These are phyloP conservation scores for Lordiphosa fenestrarum DNA, from an alignment of 2,888 invertebrate genomes.

Conservation along the genomic window DNA sequence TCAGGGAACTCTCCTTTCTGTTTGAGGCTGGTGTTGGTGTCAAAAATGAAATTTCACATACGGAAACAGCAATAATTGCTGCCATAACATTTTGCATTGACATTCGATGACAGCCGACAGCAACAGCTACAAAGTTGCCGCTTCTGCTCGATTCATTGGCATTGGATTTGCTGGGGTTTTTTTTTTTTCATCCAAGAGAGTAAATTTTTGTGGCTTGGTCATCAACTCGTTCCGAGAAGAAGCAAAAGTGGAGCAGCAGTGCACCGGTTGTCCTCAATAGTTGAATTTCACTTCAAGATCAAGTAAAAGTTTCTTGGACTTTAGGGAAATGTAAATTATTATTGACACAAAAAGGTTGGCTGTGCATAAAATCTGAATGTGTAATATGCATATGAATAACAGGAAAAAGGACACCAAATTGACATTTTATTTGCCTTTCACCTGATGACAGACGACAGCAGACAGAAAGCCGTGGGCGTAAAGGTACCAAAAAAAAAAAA, in stretches of 20 bases:
- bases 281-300: conserved; percentile 34
- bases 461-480: conserved; percentile 17
- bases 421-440: conserved; percentile 74
- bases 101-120: conserved; percentile 40
- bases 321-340: conserved; percentile 59
- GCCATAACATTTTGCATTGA: conserved; percentile 57
- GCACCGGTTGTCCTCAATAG: conserved; percentile 32
- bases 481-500: conserved; percentile 6
- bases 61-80: conserved; percentile 66
- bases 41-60: conserved; percentile 55
- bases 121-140: conserved; percentile 36
- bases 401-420: conserved; percentile 69
- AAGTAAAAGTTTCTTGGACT: conserved; percentile 21
- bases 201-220: conserved; percentile 63
- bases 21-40: conserved; percentile 9
- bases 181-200: conserved; percentile 20
- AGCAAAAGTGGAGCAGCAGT: conserved; percentile 41
- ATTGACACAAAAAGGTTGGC: conserved; percentile 63
- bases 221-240: conserved; percentile 57
- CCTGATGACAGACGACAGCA: conserved; percentile 62
- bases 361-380: conserved; percentile 61
- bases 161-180: conserved; percentile 43
- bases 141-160: conserved; percentile 43
- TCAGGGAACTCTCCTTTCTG: no score
- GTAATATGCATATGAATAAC: conserved; percentile 70